Conservation (phyloP, 1,140 invertebrate genomes). For the Neodiprion virginianus region DNA sequence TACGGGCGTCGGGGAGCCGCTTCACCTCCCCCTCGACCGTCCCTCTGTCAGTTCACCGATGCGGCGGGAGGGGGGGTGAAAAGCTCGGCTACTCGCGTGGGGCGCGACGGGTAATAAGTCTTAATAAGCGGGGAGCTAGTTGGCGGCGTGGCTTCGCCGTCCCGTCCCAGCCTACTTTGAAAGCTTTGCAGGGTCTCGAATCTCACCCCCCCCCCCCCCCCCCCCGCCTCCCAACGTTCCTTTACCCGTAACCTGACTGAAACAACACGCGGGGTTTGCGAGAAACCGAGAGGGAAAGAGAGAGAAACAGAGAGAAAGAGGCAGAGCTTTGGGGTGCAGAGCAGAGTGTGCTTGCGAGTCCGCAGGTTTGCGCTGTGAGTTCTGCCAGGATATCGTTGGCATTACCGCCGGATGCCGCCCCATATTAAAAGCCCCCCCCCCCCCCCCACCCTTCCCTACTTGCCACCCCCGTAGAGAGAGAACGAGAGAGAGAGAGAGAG, state of each 20-base stretch:
- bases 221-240: background rate
- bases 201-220: background rate
- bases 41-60: background rate
- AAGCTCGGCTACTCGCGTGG: background rate
- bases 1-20: slow-evolving; percentile 35
- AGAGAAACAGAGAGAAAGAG: too few species aligned
- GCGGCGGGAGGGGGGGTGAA: background rate
- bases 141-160: background rate
- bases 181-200: slow-evolving; percentile 3
- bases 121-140: slow-evolving; percentile 22
- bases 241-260: too few species aligned
- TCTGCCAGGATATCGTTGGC: background rate
- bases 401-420: slow-evolving; percentile 11
- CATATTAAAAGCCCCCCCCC: background rate
- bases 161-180: background rate
- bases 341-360: too few species aligned
- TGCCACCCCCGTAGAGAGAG: background rate
- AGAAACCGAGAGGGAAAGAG: too few species aligned
- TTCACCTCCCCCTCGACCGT: slow-evolving; percentile 17
- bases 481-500: background rate
- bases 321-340: too few species aligned
- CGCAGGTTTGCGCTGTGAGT: background rate
- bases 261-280: too few species aligned
- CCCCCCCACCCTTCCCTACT: background rate
- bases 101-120: slow-evolving; percentile 24